Base-by-base conservation (phyloP, 2,888 invertebrate species). In the Callimorpha dominula region DNA sequence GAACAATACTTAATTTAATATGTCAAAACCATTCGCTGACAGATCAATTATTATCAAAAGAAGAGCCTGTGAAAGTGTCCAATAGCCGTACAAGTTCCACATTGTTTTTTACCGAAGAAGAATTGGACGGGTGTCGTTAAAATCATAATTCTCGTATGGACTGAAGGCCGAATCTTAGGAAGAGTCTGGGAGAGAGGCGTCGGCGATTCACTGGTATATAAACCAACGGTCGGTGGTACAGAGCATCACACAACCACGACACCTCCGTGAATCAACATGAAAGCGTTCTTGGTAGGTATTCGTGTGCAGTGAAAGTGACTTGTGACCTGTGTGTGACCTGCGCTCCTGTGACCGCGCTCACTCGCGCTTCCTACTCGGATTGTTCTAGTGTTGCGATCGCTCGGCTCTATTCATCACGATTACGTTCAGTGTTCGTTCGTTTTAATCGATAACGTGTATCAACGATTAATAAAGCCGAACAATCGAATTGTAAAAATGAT, bases 231-330 rank as follows among this genome's bases (percentile, higher is more conserved):
- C 87, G 87, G 84, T 82, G 85, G 90, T 89, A 88, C 91, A 89
- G 91, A 94, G 93, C 95, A 95, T 95, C 95, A 95, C 88, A 95
- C 94, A 93, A 94, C 91, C 90, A 90, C 94, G 90, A 92, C 90
- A 92, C 92, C 94, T 94, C 94, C 93, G 94, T 90, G 93, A 94
- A 92, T 89, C 95, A 95, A 95, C 95, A 95, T 95, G 95, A 95
- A 95, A 95, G 95, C 95, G 89, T 95, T 95, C 94, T 95, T 95
- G 95, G 95, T 95, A 95, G 95, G 95, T 95, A 95, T 84, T 82
- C 90, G 91, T 89, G 91, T 88, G 89, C 89, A 94, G 95, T 95
- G 95, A 95, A 95, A 95, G 95, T 95, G 95, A 89, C 88, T 88
- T 91, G 94, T 95, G 95, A 94, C 92, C 94, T 85, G 90, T 91